A percentile compares a stretch with the other conserved stretches of the same genome.
These are phyloP conservation scores for Emesis russula DNA, from an alignment of 2,888 invertebrate genomes.

Conservation along the genomic window DNA sequence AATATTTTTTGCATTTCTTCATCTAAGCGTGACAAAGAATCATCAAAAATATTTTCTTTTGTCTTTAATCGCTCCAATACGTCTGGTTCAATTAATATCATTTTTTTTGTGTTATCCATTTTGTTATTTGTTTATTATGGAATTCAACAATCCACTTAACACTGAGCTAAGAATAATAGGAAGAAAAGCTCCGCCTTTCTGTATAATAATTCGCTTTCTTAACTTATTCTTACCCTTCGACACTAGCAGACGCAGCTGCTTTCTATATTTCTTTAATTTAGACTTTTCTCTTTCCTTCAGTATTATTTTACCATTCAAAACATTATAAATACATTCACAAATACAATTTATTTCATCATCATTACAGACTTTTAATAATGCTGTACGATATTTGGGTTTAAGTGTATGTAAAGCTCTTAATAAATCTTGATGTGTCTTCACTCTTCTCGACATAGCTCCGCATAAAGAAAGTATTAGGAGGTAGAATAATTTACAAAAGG, in stretches of 20 bases:
- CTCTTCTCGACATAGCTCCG: constrained; percentile 71
- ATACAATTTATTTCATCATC: constrained; percentile 23
- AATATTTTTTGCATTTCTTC: constrained; percentile 78
- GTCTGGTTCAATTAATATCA: background rate
- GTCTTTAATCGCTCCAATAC: background rate
- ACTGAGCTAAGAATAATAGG: constrained; percentile 52
- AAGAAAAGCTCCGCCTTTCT: constrained; percentile 53
- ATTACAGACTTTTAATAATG: background rate
- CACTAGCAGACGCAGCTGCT: constrained; percentile 36
- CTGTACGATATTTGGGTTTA: constrained; percentile 10
- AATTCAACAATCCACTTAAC: constrained; percentile 32
- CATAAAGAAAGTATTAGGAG: constrained; percentile 66
- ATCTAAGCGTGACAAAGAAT: constrained; percentile 62
- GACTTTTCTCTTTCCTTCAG: constrained; percentile 26
- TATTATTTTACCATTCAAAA: constrained; percentile 47
- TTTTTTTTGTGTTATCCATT: background rate
- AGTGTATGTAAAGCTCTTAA: constrained; percentile 53
- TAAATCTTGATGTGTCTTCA: constrained; percentile 75
- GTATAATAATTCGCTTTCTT: constrained; percentile 41
- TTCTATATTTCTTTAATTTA: constrained; percentile 40
- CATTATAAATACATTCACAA: constrained; percentile 38
- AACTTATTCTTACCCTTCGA: background rate
- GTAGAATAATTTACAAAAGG: background rate
- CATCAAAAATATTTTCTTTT: constrained; percentile 27
- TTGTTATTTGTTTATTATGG: background rate